Percentiles rank a stretch among this genome's conserved stretches.
Conservation (phyloP, 2,113 vertebrate genomes). For the Hydrolagus affinis region DNA sequence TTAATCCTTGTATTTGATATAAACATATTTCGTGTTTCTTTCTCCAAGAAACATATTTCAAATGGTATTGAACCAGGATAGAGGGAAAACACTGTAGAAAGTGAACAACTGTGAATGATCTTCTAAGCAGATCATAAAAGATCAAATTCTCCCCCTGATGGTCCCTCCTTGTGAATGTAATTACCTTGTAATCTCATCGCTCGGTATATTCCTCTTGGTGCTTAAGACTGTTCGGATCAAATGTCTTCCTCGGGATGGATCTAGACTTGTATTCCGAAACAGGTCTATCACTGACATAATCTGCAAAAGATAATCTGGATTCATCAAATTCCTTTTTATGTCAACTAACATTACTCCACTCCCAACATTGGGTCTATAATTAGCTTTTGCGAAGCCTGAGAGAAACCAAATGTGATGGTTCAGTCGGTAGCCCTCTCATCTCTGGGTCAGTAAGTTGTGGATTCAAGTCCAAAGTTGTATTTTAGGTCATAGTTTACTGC, state of each 20-base stretch:
- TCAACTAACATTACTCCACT: neutral
- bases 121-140: neutral
- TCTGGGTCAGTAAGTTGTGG: too few species aligned
- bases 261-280: slow-evolving; percentile 67
- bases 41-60: too few species aligned
- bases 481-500: too few species aligned
- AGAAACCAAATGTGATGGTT: too few species aligned
- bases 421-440: too few species aligned
- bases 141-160: neutral
- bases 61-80: too few species aligned
- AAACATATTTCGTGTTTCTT: too few species aligned
- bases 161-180: neutral
- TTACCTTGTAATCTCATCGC: slow-evolving; percentile 60
- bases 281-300: slow-evolving; percentile 60
- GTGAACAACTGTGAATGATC: neutral
- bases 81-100: neutral
- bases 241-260: slow-evolving; percentile 66
- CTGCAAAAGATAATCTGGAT: slow-evolving; percentile 37
- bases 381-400: too few species aligned
- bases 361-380: neutral
- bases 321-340: neutral
- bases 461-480: too few species aligned
- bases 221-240: slow-evolving; percentile 64
- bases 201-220: slow-evolving; percentile 56
- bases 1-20: too few species aligned